Evolutionary conservation across 2,888 invertebrate genomes (phyloP), one percentile per base, ranked within the genome.

Genomic region (Diaprepes abbreviatus): DNA sequence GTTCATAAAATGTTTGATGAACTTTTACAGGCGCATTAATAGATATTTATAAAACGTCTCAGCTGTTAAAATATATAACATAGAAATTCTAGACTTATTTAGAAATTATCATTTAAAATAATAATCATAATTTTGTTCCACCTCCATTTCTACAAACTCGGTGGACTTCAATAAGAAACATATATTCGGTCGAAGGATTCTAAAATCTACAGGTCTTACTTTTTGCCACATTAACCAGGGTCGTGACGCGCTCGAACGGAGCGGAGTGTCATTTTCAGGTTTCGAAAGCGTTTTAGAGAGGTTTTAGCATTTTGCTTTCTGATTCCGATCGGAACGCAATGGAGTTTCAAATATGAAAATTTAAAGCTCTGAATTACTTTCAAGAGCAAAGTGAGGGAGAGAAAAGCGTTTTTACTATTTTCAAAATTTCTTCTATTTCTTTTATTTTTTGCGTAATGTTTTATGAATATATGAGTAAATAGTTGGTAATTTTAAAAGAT

Each of bases 211-310:
- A 48, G 48, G 48, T 48, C 48, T 28, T 48, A 48, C 24, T 48
- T 48, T 48, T 48, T 48, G 48, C 48, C 28, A 48, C 48, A 48
- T 48, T 48, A 48, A 24, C 48, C 48, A 48, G n/a, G 45, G 45
- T 45, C 45, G 45, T 45, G 45, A 21, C n/a, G 45, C 45, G 45
- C 21, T 45, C 21, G 45, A 21, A 9, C 10, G 33, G 10, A 33
- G 14, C 21, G 45, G 21, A 45, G 45, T 45, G 45, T 45, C 45
- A 21, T 45, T 45, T 45, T 21, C 21, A 45, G 45, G 45, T n/a
- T 45, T 45, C 3, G n/a, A 45, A 45, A 45, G 7, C 45, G 45
- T 45, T 45, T 45, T 45, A 10, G 21, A 21, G n/a, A 19, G 45
- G 45, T 19, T 45, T 45, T 21, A 45, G 21, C 21, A 19, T 21